Base-by-base conservation (phyloP, 2,113 vertebrate genomes). In the Ageneiosus marmoratus region DNA sequence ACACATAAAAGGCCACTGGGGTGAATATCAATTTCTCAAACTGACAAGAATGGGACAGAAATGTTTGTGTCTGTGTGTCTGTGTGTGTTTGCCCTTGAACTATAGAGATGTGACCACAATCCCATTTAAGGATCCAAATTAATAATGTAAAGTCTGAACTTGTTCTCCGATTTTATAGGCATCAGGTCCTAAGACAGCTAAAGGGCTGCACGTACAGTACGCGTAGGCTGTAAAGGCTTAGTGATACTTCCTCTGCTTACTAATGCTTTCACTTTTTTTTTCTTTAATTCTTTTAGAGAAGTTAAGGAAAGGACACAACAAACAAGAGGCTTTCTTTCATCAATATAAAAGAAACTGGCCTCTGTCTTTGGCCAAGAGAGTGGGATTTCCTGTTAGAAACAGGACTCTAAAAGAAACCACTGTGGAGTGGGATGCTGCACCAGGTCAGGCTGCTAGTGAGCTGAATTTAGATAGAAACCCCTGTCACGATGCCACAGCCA, bases 381-480 rank as follows among this genome's bases (percentile, higher is more conserved):
- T 27, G 67, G 37, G 78, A 44, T 77, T 51, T 78, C 50, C 77
- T 87, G 84, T 81, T 75, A 65, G 83, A 82, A 69, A 29, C n/a
- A 9, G n/a, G 70, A 53, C 7, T 78, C 50, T 86, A 56, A 86
- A 84, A 65, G 76, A 55, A 37, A 79, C 63, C 75, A 79, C 37
- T 73, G 63, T 80, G 32, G 86, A 84, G 41, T 18, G 56, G 65
- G 63, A 74, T 41, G 77, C 81, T 81, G 62, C 55, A 62, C 67
- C 69, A 83, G 58, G 29, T 89, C 56, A 80, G 32, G 63, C 53
- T 37, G 13, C 85, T 70, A 86, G 69, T 50, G 83, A 85, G 69
- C 79, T 83, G 84, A 87, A 85, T 84, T 63, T 77, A 77, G 87
- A 89, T 50, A 32, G 80, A 79, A 78, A 76, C 29, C 18, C 56